Conservation (phyloP, 1,140 invertebrate genomes). For the Heliconius hewitsoni region DNA sequence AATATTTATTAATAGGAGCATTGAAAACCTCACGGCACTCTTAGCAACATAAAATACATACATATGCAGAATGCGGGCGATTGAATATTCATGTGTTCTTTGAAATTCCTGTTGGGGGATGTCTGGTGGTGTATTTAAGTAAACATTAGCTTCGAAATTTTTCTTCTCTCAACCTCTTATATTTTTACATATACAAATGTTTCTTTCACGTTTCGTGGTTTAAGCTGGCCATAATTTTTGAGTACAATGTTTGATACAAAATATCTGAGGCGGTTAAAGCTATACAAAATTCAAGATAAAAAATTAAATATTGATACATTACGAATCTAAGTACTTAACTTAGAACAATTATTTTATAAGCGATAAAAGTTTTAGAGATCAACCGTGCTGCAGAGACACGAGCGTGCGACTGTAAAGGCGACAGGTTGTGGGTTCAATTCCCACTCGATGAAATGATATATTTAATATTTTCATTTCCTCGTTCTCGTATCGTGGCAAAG, state of each 20-base stretch:
- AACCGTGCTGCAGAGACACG: too few relatives aligned
- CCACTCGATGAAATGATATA: too few relatives aligned
- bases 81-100: constrained; percentile 7
- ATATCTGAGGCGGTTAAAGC: too few relatives aligned
- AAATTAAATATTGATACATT: too few relatives aligned
- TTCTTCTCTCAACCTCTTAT: not conserved
- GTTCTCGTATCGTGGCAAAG: too few relatives aligned
- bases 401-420: too few relatives aligned
- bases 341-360: too few relatives aligned
- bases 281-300: too few relatives aligned
- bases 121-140: constrained; percentile 9
- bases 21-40: not conserved
- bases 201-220: not conserved
- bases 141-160: not conserved
- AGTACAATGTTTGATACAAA: not conserved
- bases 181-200: not conserved
- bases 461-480: too few relatives aligned
- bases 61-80: not conserved
- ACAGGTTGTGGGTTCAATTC: too few relatives aligned
- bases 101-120: constrained; percentile 2
- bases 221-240: not conserved
- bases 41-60: not conserved
- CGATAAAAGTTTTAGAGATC: too few relatives aligned
- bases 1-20: not conserved
- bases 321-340: too few relatives aligned